A percentile compares a stretch with the other conserved stretches of the same genome.
phyloP scores from a whole-genome alignment of 1,140 invertebrate species.

The Cyclargus thomasi region DNA sequence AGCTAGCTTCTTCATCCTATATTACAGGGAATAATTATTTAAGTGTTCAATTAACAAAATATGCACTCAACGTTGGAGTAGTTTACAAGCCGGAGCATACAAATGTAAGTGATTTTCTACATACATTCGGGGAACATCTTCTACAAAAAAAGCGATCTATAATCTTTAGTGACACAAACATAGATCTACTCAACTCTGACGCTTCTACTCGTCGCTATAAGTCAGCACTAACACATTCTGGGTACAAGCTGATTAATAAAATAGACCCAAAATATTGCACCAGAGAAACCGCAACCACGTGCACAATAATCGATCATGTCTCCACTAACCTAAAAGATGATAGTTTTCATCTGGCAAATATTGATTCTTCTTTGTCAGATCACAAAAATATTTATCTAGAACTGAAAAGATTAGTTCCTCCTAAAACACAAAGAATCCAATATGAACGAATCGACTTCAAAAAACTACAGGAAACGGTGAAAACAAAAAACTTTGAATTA shows the following conservation, averaged over 20 bases:
- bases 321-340: conserved; percentile 19
- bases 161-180: conserved; percentile 29
- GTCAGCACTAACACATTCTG: conserved; percentile 21
- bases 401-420: conserved; percentile 8
- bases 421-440: neutral
- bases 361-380: conserved; percentile 23
- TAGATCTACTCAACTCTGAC: conserved; percentile 21
- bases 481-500: conserved; percentile 18
- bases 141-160: conserved; percentile 22
- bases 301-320: conserved; percentile 25
- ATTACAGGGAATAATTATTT: conserved; percentile 20
- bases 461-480: neutral
- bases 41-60: conserved; percentile 24
- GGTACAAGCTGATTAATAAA: conserved; percentile 25
- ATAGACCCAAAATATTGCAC: conserved; percentile 19
- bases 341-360: conserved; percentile 16
- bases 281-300: conserved; percentile 19
- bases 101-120: conserved; percentile 23
- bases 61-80: conserved; percentile 23
- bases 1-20: neutral
- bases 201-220: conserved; percentile 21
- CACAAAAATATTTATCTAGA: conserved; percentile 23
- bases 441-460: conserved; percentile 15
- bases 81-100: conserved; percentile 24
- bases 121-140: conserved; percentile 20